Evolutionary conservation across 2,113 vertebrate species (phyloP).

Genomic region (Embiotoca jacksoni): DNA sequence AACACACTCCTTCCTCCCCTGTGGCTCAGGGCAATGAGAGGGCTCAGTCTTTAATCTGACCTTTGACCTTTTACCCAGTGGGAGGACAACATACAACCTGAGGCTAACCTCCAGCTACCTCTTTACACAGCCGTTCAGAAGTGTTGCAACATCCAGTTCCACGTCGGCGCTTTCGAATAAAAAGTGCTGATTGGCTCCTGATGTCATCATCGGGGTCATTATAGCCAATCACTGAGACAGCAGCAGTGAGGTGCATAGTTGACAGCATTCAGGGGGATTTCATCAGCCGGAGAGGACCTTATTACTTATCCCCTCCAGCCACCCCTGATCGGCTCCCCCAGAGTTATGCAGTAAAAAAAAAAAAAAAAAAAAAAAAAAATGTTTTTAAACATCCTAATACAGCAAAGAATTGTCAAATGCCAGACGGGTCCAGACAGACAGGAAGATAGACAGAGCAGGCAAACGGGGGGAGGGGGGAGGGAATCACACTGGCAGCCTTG

Average conservation of each 20-base stretch:
- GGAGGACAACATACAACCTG: conserved; percentile 17
- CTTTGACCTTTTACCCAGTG: conserved; percentile 14
- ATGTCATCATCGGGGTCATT: conserved; percentile 39
- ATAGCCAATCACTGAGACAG: conserved; percentile 22
- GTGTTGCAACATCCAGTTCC: not conserved
- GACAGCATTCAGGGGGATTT: conserved; percentile 35
- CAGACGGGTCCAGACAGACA: conserved; percentile 19
- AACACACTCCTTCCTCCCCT: conserved; percentile 3
- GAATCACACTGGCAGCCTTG: conserved; percentile 45
- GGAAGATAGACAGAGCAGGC: conserved; percentile 20
- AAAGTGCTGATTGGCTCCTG: conserved; percentile 14
- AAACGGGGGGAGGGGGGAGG: conserved; percentile 35
- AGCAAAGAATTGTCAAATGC: conserved; percentile 32
- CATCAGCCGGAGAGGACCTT: conserved; percentile 53
- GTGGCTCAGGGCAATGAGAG: conserved; percentile 18
- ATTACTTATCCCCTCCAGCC: conserved; percentile 53
- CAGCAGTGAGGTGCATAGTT: conserved; percentile 2
- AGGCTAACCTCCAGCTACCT: not conserved
- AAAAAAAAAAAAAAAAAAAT: not conserved
- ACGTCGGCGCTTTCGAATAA: conserved; percentile 3
- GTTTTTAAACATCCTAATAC: not conserved
- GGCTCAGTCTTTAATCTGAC: conserved; percentile 17
- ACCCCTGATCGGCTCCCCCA: conserved; percentile 2
- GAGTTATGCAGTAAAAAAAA: conserved; percentile 32
- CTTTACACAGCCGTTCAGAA: not conserved